Evolutionary conservation across 2,113 vertebrate genomes (phyloP), one percentile per base, ranked within the genome.

Genomic region (Cromileptes altivelis): DNA sequence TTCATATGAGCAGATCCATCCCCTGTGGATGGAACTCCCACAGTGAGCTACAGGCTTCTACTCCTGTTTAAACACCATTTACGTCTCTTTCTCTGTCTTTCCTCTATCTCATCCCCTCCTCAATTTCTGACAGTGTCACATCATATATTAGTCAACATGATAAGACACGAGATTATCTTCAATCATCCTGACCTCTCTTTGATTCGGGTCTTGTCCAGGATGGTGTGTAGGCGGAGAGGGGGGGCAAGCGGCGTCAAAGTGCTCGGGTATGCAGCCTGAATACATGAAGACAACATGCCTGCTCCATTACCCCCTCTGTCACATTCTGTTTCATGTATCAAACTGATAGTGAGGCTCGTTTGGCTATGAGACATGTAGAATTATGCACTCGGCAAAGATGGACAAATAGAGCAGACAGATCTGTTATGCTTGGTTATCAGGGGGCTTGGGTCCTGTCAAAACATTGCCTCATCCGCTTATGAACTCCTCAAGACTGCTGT

Each of bases 321-420:
- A 91, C 85, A 82, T 92, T 89, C 63, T 57, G 72, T 92, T 92
- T 86, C 79, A 82, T 75, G 84, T 71, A 78, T 93, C 90, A 86
- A 83, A 86, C 80, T 82, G 75, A 85, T 81, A 61, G 67, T 70
- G 64, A 81, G 70, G 58, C 78, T 78, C 47, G 45, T 88, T 92
- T 90, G 83, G 88, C 86, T 74, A 70, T 83, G 86, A 93, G 92
- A 88, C 88, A 86, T 89, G 91, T 92, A 87, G 82, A 81, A 93
- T 93, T 92, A 93, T 86, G 88, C 89, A 91, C 86, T 84, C 50
- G 18, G 89, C 76, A 80, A 74, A 88, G 88, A 93, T 62, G 85
- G 92, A 94, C 93, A 93, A 93, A 92, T 89, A 87, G 89, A 92
- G 78, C 87, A 69, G 94, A 93, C 94, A 90, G 85, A 89, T 91